phyloP scores from a whole-genome alignment of 2,888 invertebrate species.

The Bursaphelenchus okinawaensis region DNA sequence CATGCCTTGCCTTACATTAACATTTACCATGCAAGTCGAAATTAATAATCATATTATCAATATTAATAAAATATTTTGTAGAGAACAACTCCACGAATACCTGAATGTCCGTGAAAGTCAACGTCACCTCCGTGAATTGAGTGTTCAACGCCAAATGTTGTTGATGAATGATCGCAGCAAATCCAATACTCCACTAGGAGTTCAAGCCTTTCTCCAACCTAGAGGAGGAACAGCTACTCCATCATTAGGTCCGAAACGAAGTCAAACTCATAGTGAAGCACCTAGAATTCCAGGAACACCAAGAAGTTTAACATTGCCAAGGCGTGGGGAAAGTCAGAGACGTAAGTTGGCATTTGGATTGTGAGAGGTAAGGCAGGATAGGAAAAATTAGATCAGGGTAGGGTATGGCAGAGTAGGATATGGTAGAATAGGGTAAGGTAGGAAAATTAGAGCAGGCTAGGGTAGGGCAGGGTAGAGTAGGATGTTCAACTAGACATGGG shows the following conservation, averaged over 20 bases:
- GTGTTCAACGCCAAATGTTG: slow-evolving; percentile 53
- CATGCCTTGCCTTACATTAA: too few species aligned
- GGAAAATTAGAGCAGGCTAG: too few species aligned
- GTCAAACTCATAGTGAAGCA: not conserved
- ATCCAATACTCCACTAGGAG: slow-evolving; percentile 24
- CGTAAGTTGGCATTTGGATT: too few species aligned
- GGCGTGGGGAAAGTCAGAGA: not conserved
- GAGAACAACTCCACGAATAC: slow-evolving; percentile 55
- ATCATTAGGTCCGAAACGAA: not conserved
- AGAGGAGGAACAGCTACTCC: slow-evolving; percentile 6
- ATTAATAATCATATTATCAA: not conserved
- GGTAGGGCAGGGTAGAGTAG: too few species aligned
- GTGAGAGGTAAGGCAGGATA: too few species aligned
- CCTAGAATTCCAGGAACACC: not conserved
- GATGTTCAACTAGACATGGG: too few species aligned
- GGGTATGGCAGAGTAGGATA: too few species aligned
- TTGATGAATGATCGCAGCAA: slow-evolving; percentile 35
- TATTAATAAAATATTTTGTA: slow-evolving; percentile 25
- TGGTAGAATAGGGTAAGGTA: too few species aligned
- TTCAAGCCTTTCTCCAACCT: slow-evolving; percentile 27
- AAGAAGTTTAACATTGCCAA: not conserved
- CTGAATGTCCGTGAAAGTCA: slow-evolving; percentile 53
- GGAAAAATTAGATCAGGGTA: too few species aligned
- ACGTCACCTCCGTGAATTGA: slow-evolving; percentile 52
- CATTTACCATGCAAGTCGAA: not conserved